phyloP scores from a whole-genome alignment of 2,797 vertebrate species.

The Gadopsis bispinosus region DNA sequence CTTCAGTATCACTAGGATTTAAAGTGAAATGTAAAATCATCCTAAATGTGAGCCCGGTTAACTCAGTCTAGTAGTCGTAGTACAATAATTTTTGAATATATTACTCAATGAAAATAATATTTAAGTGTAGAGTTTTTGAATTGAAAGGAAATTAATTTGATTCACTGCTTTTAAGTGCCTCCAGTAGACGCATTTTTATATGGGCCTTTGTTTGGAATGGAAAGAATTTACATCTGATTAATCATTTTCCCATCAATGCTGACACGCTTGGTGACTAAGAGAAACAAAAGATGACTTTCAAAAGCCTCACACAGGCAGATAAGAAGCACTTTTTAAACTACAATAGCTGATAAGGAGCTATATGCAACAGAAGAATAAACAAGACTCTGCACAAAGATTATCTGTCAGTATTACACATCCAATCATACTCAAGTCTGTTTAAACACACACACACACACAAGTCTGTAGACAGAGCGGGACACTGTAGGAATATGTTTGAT shows the following conservation, averaged over 20 bases:
- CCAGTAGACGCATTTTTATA: not conserved
- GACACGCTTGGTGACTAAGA: slow-evolving; percentile 10
- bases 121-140: too few relatives aligned
- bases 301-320: slow-evolving; percentile 14
- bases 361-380: slow-evolving; percentile 19
- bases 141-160: too few relatives aligned
- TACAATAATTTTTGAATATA: not conserved
- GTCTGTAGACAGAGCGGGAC: slow-evolving; percentile 97
- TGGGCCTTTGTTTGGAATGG: not conserved
- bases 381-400: slow-evolving; percentile 28
- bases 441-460: slow-evolving; percentile 48
- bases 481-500: slow-evolving; percentile 99
- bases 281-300: slow-evolving; percentile 17
- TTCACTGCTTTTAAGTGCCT: too few relatives aligned
- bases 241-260: slow-evolving; percentile 7
- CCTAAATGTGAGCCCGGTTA: not conserved
- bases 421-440: slow-evolving; percentile 19
- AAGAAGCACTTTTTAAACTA: slow-evolving; percentile 16
- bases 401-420: slow-evolving; percentile 26
- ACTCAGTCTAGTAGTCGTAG: not conserved
- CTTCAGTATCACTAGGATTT: not conserved
- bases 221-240: not conserved
- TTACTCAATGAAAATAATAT: too few relatives aligned
- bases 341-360: slow-evolving; percentile 19
- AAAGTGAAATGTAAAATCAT: not conserved